Evolutionary conservation across 2,113 vertebrate species (phyloP), one percentile per base, ranked within the genome.

Genomic region (Pitta sordida): DNA sequence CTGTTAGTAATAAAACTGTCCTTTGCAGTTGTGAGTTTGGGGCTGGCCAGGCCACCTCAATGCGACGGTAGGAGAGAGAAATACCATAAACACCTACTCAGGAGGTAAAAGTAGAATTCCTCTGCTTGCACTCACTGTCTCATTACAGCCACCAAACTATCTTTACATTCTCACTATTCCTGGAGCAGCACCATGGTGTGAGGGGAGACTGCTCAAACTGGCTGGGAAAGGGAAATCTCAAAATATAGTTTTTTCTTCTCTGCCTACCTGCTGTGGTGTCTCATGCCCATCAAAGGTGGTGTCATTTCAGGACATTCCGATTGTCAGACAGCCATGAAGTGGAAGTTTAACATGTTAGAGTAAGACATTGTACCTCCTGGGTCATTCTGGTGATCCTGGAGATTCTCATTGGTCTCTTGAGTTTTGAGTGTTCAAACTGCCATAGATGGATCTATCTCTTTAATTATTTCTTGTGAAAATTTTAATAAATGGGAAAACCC

Each of bases 401-500:
- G 11, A 65, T 80, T 80, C n/a, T 44, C 60, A 17, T 0, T 27
- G 65, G 5, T 49, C 21, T 70, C n/a, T 75, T 71, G 41, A 59
- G 30, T 46, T 91, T 37, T 34, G 17, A 3, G 3, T 49, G 15
- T 69, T 60, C 22, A 58, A 49, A 90, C 37, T 26, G 13, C 7
- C 0, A 0, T 6, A 29, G 37, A 15, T 62, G 13, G 21, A 60
- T 44, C 13, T 1, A 17, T 15, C 3, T 41, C 20, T 68, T 88
- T 49, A 58, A 24, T 39, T 73, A 51, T 49, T 83, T 67, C 34
- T 74, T 14, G 3, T 29, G 18, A 32, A 63, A 11, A 4, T 71
- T 43, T 2, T 13, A 13, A 15, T 26, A 75, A 81, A 53, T 13
- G 19, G 7, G 16, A 13, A 46, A 75, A 37, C 2, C 0, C 1